These are phyloP conservation scores for Plusia festucae DNA, from an alignment of 2,888 invertebrate genomes.

Conservation along the genomic window DNA sequence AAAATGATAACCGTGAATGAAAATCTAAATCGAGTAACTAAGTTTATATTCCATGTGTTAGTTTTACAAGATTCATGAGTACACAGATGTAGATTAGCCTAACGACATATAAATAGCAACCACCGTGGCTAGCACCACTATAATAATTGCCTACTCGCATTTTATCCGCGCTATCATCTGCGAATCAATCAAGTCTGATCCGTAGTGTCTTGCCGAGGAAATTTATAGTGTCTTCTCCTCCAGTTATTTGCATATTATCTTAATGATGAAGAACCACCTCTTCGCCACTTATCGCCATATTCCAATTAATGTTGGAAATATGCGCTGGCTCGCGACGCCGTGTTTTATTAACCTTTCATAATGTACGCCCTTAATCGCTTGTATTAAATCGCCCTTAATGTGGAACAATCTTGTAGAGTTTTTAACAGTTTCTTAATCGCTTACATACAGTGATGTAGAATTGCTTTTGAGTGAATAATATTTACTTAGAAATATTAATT, in stretches of 20 bases:
- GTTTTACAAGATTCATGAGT: constrained; percentile 55
- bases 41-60: constrained; percentile 47
- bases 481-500: constrained; percentile 5
- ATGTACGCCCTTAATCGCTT: constrained; percentile 73
- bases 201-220: constrained; percentile 66
- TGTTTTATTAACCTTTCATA: constrained; percentile 84
- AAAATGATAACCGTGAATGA: constrained; percentile 57
- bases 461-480: constrained; percentile 41
- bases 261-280: constrained; percentile 81
- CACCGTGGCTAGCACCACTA: constrained; percentile 50
- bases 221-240: constrained; percentile 74
- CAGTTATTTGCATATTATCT: constrained; percentile 83
- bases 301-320: constrained; percentile 84
- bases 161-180: constrained; percentile 71
- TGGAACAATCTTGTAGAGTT: constrained; percentile 71
- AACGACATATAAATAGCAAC: constrained; percentile 57
- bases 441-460: constrained; percentile 40
- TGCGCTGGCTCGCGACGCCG: constrained; percentile 71
- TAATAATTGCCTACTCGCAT: constrained; percentile 63
- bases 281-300: constrained; percentile 80
- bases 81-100: constrained; percentile 52
- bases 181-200: constrained; percentile 77
- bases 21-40: constrained; percentile 56
- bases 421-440: constrained; percentile 66
- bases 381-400: constrained; percentile 77